Evolutionary conservation across 2,797 vertebrate genomes (phyloP).

Genomic region (Pipistrellus pygmaeus): DNA sequence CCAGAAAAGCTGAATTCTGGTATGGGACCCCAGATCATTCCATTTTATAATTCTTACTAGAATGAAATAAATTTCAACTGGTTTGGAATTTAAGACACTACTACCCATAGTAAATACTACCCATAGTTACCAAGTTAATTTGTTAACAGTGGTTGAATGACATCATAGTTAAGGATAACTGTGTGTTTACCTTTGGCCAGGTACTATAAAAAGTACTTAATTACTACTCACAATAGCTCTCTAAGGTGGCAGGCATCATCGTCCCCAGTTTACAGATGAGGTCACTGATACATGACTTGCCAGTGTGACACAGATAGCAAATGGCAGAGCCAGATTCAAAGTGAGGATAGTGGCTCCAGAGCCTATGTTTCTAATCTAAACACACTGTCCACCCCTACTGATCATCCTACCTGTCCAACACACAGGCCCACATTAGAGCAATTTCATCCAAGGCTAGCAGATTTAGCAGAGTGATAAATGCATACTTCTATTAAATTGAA

Average conservation of each 20-base stretch:
- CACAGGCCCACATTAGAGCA: background rate
- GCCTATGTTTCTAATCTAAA: background rate
- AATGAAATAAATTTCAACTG: background rate
- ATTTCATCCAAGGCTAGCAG: background rate
- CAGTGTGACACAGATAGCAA: background rate
- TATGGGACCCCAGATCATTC: background rate
- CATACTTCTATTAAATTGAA: background rate
- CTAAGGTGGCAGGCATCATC: background rate
- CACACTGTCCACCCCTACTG: fast-evolving
- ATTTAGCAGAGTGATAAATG: background rate
- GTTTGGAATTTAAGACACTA: background rate
- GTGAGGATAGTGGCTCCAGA: background rate
- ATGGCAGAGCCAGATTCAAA: background rate
- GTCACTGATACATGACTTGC: background rate
- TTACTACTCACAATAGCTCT: background rate
- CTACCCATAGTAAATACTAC: background rate
- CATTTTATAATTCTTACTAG: background rate
- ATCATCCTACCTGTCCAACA: background rate
- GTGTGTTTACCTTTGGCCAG: background rate
- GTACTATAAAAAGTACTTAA: background rate
- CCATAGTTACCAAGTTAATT: background rate
- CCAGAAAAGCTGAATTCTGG: background rate
- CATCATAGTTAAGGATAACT: background rate
- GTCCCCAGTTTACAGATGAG: background rate
- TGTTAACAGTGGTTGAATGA: background rate